Percentiles rank a stretch among this genome's conserved stretches.
Evolutionary conservation across 2,888 invertebrate genomes (phyloP).

Genomic region (Eulithis testata): DNA sequence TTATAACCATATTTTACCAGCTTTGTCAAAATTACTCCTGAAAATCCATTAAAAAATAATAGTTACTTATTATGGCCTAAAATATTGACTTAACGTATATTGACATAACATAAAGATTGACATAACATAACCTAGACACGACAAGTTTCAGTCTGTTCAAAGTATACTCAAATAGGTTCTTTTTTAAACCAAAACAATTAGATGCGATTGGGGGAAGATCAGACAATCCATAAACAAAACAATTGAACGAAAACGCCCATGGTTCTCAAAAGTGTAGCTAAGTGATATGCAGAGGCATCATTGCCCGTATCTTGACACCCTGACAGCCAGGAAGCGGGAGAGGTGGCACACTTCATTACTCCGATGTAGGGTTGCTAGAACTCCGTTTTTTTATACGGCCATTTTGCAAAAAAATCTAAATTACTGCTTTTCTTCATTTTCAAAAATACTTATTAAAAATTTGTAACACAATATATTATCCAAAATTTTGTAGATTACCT

Average conservation of each 20-base stretch:
- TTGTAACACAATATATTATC: no score
- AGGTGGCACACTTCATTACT: conserved; percentile 84
- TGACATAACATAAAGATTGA: no score
- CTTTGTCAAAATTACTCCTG: no score
- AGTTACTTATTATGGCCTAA: no score
- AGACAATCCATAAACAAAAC: conserved; percentile 32
- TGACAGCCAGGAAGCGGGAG: conserved; percentile 76
- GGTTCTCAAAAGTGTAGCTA: conserved; percentile 56
- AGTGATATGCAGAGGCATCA: conserved; percentile 65
- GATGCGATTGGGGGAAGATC: conserved; percentile 15
- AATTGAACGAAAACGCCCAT: conserved; percentile 34
- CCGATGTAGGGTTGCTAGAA: conserved; percentile 20
- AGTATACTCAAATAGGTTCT: background rate
- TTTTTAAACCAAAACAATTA: background rate
- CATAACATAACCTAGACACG: background rate
- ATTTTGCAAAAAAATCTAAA: background rate
- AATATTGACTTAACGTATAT: background rate
- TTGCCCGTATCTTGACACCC: conserved; percentile 78
- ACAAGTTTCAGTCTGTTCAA: background rate
- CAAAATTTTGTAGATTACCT: no score
- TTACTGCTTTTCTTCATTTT: no score
- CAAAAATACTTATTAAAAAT: no score
- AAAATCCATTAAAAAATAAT: no score
- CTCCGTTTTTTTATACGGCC: conserved; percentile 6
- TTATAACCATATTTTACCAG: no score